phyloP scores from a whole-genome alignment of 2,888 invertebrate genomes.

The Cerceris ruficornis region DNA sequence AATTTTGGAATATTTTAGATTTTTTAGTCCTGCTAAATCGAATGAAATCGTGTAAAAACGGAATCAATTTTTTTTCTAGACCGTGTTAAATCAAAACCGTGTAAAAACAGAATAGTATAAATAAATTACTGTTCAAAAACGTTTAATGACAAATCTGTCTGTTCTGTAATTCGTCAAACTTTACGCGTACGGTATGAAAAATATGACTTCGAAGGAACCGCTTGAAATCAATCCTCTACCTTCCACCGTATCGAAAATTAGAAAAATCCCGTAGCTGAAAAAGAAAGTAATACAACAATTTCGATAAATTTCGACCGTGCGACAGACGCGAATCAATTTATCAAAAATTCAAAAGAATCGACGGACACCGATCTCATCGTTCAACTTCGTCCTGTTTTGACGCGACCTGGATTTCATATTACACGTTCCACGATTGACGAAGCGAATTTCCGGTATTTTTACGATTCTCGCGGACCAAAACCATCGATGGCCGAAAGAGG shows the following conservation, averaged over 20 bases:
- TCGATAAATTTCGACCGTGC: constrained; percentile 1
- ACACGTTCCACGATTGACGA: constrained; percentile 28
- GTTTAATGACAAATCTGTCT: too few relatives aligned
- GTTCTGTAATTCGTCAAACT: too few relatives aligned
- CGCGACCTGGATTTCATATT: constrained; percentile 43
- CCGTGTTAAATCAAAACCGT: too few relatives aligned
- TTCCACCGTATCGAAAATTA: background rate
- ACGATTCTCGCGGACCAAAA: constrained; percentile 31
- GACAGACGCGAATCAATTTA: constrained; percentile 9
- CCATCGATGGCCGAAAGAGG: constrained; percentile 4
- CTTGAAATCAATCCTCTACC: too few relatives aligned
- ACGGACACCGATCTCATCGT: constrained; percentile 1
- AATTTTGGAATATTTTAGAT: too few relatives aligned
- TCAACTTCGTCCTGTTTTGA: constrained; percentile 25
- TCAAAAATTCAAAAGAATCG: constrained; percentile 32
- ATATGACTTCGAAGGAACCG: too few relatives aligned
- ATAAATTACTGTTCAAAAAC: too few relatives aligned
- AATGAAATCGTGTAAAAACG: too few relatives aligned
- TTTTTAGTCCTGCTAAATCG: too few relatives aligned
- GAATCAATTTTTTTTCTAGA: too few relatives aligned
- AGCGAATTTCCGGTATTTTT: constrained; percentile 52
- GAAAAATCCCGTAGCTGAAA: background rate
- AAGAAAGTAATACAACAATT: background rate
- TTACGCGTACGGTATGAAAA: too few relatives aligned
- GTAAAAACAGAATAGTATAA: too few relatives aligned